Conservation (phyloP, 1,140 invertebrate species). For the Pteromalus puparum region DNA sequence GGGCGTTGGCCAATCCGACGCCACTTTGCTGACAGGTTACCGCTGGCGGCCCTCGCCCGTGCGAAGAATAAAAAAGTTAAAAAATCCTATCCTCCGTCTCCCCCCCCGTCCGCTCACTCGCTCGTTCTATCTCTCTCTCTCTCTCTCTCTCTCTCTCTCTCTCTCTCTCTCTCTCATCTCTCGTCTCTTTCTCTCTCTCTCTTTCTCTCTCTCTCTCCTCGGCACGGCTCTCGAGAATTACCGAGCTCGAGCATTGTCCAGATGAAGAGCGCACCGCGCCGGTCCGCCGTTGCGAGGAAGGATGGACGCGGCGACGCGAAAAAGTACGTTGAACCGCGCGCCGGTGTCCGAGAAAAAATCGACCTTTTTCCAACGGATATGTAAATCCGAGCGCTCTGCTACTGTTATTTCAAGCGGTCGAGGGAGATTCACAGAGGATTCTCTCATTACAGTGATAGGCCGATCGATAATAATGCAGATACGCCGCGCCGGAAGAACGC, state of each 20-base stretch:
- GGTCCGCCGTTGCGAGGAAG: not conserved
- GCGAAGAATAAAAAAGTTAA: not conserved
- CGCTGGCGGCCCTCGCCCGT: slow-evolving; percentile 43
- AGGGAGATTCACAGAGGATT: not conserved
- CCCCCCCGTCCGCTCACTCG: too few relatives aligned
- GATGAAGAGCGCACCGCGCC: not conserved
- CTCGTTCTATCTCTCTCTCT: too few relatives aligned
- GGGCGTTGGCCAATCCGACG: slow-evolving; percentile 68
- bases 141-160: too few relatives aligned
- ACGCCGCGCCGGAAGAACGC: too few relatives aligned
- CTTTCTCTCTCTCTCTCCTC: too few relatives aligned
- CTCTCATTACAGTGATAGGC: too few relatives aligned
- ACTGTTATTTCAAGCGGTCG: not conserved
- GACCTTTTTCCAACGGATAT: slow-evolving; percentile 24
- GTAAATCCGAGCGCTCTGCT: not conserved
- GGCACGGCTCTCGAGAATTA: too few relatives aligned
- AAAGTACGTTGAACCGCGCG: slow-evolving; percentile 13
- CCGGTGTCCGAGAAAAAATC: not conserved
- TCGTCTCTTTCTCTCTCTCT: too few relatives aligned
- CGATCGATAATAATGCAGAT: too few relatives aligned
- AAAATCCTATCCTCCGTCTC: not conserved
- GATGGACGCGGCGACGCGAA: not conserved
- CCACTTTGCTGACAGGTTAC: slow-evolving; percentile 65
- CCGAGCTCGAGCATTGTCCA: not conserved
- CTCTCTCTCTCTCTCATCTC: too few relatives aligned